phyloP scores from a whole-genome alignment of 23 tunicate species.

The Styela plicata region DNA sequence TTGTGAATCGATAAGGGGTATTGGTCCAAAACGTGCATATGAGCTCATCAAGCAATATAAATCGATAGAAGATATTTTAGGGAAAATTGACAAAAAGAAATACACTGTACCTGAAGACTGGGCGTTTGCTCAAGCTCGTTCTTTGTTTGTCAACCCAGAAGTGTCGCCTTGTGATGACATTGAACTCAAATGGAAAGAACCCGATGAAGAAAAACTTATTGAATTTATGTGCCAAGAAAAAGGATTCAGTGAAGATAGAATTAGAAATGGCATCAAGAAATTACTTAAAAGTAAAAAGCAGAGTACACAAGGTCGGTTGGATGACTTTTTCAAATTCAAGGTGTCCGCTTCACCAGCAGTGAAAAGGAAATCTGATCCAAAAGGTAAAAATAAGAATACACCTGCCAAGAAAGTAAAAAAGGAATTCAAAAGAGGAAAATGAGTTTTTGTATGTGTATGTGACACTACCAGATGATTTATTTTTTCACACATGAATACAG shows the following conservation, averaged over 20 bases:
- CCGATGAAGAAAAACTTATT: constrained; percentile 69
- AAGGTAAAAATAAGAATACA: constrained; percentile 49
- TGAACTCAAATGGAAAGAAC: constrained; percentile 74
- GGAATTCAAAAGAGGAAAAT: constrained; percentile 40
- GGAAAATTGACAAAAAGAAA: constrained; percentile 66
- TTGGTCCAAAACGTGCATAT: constrained; percentile 92
- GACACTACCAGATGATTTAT: too few species aligned
- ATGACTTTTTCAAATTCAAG: constrained; percentile 91
- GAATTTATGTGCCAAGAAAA: constrained; percentile 81
- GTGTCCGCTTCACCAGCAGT: constrained; percentile 37
- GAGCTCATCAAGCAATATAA: constrained; percentile 91
- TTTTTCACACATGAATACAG: too few species aligned
- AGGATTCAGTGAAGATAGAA: constrained; percentile 94
- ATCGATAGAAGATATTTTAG: constrained; percentile 71
- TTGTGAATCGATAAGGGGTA: constrained; percentile 70
- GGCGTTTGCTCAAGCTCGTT: constrained; percentile 79
- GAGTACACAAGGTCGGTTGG: constrained; percentile 90
- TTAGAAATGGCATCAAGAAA: constrained; percentile 81
- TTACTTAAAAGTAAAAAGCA: constrained; percentile 58
- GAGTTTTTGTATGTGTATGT: background rate
- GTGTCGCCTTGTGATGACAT: constrained; percentile 56
- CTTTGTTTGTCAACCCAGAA: constrained; percentile 69
- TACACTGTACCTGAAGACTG: constrained; percentile 80
- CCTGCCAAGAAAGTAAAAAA: constrained; percentile 46
- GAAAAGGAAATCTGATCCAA: constrained; percentile 71